phyloP scores from a whole-genome alignment of 2,888 invertebrate species.

The Orchesellides sinensis region DNA sequence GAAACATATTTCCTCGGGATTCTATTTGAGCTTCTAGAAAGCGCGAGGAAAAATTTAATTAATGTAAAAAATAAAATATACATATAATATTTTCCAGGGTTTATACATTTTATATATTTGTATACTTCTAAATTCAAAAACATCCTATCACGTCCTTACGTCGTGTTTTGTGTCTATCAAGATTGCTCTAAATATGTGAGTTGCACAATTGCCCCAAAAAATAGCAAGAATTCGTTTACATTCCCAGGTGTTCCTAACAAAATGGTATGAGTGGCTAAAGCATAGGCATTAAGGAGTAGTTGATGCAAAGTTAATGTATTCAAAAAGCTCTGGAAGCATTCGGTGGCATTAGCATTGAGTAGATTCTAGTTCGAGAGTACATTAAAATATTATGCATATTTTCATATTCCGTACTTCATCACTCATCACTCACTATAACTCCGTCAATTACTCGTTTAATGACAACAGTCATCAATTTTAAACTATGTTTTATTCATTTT shows the following conservation, averaged over 20 bases:
- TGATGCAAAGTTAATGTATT: neutral
- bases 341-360: no score
- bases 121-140: no score
- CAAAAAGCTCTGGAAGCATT: no score
- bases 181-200: no score
- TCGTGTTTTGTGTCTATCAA: no score
- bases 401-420: slow-evolving; percentile 30
- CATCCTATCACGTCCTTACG: no score
- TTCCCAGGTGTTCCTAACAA: slow-evolving; percentile 35
- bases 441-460: slow-evolving; percentile 43
- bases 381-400: neutral
- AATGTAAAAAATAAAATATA: no score
- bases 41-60: no score
- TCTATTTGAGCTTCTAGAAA: neutral
- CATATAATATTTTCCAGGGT: no score
- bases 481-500: neutral
- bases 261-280: neutral
- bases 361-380: no score
- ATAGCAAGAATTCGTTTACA: neutral
- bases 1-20: slow-evolving; percentile 4
- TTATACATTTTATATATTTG: no score
- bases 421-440: slow-evolving; percentile 56
- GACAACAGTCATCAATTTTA: slow-evolving; percentile 44
- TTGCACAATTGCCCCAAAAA: slow-evolving; percentile 14
- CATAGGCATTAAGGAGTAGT: no score